Percentiles rank a stretch among this genome's conserved stretches.
phyloP scores from a whole-genome alignment of 2,113 vertebrate species.

The Thunnus maccoyii region DNA sequence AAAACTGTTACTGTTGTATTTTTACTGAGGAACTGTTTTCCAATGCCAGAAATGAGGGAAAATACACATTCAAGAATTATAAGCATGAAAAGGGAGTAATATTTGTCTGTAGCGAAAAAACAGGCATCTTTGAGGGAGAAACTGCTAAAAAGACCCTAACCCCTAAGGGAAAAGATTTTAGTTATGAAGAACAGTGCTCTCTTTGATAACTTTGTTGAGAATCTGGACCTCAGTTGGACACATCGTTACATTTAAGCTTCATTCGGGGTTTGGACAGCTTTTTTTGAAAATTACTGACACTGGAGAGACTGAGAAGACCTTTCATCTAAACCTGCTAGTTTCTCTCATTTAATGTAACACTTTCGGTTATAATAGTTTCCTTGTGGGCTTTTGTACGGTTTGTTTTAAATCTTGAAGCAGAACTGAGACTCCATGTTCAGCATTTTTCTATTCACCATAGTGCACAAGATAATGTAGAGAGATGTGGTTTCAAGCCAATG shows the following conservation, averaged over 20 bases:
- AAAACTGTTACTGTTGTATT: not conserved
- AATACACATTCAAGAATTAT: not conserved
- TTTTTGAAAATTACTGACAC: not conserved
- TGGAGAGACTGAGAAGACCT: not conserved
- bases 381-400: not conserved
- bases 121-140: not conserved
- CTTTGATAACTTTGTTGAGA: constrained; percentile 22
- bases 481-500: constrained; percentile 9
- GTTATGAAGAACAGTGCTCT: constrained; percentile 20
- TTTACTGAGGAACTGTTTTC: not conserved
- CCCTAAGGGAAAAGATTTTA: constrained; percentile 20
- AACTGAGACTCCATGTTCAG: constrained; percentile 72
- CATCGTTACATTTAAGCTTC: not conserved
- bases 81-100: not conserved
- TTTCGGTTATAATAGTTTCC: constrained; percentile 31
- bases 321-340: not conserved
- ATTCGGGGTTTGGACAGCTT: not conserved
- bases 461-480: not conserved
- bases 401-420: constrained; percentile 57
- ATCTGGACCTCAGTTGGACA: not conserved
- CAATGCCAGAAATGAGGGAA: not conserved
- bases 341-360: not conserved
- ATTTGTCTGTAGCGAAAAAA: not conserved
- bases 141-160: not conserved
- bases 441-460: constrained; percentile 45